Evolutionary conservation across 2,797 vertebrate genomes (phyloP).

Genomic region (Scleropages formosus): DNA sequence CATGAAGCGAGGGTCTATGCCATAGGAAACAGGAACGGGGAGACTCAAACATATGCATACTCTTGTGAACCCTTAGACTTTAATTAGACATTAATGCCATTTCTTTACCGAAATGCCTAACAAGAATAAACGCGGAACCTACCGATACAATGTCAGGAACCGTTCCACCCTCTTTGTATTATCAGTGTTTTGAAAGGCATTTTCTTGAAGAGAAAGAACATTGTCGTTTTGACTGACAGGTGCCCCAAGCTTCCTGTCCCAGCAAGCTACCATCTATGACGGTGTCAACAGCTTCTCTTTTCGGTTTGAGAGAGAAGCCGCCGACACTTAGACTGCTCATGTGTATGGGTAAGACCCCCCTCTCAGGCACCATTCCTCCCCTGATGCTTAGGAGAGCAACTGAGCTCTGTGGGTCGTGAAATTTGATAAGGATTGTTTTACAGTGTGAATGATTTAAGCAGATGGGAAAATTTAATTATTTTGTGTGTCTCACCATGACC

Average conservation of each 20-base stretch:
- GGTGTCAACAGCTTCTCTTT: slow-evolving; percentile 2
- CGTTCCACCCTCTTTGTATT: too few relatives aligned
- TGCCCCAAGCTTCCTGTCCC: not conserved
- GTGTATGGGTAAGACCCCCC: not conserved
- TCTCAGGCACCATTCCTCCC: not conserved
- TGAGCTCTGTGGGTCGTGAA: not conserved
- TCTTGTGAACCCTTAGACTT: too few relatives aligned
- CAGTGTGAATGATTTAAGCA: slow-evolving; percentile 43
- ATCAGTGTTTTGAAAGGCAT: too few relatives aligned
- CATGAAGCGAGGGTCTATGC: too few relatives aligned
- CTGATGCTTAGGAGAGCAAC: not conserved
- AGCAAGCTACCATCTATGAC: not conserved
- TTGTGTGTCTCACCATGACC: slow-evolving; percentile 15
- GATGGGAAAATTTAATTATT: slow-evolving; percentile 33
- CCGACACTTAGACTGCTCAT: not conserved
- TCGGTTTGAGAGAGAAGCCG: not conserved
- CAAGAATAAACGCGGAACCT: too few relatives aligned
- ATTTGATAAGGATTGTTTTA: slow-evolving; percentile 1
- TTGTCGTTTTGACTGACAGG: not conserved
- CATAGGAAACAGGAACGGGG: too few relatives aligned
- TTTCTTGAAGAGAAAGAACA: not conserved
- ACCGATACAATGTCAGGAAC: too few relatives aligned
- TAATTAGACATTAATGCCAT: too few relatives aligned
- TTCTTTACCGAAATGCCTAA: too few relatives aligned
- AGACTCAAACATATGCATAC: too few relatives aligned